Conservation (phyloP, 2,888 invertebrate genomes). For the Epistrophe grossulariae region DNA sequence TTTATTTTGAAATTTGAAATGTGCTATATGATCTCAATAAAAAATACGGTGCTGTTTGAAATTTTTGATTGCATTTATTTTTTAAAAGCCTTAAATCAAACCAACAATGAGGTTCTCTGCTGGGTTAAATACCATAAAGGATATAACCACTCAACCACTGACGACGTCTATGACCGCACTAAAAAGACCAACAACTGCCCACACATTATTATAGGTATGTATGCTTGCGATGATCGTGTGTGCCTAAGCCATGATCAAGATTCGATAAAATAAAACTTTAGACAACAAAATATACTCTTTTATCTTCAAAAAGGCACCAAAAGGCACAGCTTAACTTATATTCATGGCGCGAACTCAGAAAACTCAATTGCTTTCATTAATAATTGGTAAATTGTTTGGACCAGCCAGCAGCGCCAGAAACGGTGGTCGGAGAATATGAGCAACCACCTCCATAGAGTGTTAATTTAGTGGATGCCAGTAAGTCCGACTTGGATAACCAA, state of each 20-base stretch:
- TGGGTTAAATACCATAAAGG: conserved; percentile 27
- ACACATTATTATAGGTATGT: conserved; percentile 50
- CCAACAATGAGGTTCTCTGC: conserved; percentile 49
- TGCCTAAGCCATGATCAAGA: conserved; percentile 61
- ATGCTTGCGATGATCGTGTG: conserved; percentile 29
- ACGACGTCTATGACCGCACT: conserved; percentile 47
- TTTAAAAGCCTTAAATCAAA: conserved; percentile 34
- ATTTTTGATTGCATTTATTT: conserved; percentile 23
- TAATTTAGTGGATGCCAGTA: conserved; percentile 67
- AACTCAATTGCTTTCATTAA: conserved; percentile 70
- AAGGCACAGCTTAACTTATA: conserved; percentile 18
- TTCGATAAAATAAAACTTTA: conserved; percentile 53
- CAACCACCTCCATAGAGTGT: conserved; percentile 56
- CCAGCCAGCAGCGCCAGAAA: background rate
- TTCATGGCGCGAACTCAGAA: conserved; percentile 36
- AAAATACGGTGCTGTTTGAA: conserved; percentile 1
- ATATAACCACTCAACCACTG: conserved; percentile 42
- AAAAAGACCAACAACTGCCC: conserved; percentile 53
- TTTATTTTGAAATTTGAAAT: conserved; percentile 24
- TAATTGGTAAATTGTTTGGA: conserved; percentile 67
- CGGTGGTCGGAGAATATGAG: conserved; percentile 4
- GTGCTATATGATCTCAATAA: conserved; percentile 34
- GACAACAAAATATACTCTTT: conserved; percentile 14
- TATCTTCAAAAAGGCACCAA: conserved; percentile 6
- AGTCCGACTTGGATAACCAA: conserved; percentile 24